phyloP scores from a whole-genome alignment of 2,113 vertebrate genomes.

The Pseudorhombus dupliciocellatus region DNA sequence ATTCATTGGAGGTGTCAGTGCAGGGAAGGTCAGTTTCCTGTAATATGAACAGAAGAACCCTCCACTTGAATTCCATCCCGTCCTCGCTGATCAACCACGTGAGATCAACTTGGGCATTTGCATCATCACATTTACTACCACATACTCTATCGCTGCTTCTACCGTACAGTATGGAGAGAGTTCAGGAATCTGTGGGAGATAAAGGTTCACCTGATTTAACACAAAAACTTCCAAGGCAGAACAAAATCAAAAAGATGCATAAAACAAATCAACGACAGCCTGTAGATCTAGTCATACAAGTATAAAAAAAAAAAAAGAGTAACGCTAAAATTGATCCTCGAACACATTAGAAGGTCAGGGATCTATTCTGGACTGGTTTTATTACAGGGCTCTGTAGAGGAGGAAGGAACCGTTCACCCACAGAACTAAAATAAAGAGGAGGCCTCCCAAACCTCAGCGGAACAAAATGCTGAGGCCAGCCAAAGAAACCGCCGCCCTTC shows the following conservation, averaged over 20 bases:
- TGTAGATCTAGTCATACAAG: not conserved
- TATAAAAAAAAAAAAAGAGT: slow-evolving; percentile 34
- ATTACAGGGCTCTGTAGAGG: slow-evolving; percentile 72
- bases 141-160: not conserved
- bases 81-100: slow-evolving; percentile 6
- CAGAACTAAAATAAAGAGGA: slow-evolving; percentile 68
- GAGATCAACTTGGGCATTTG: slow-evolving; percentile 23
- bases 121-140: not conserved
- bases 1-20: slow-evolving; percentile 34
- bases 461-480: slow-evolving; percentile 54
- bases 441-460: slow-evolving; percentile 66
- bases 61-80: not conserved
- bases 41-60: slow-evolving; percentile 18
- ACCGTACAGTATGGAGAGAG: slow-evolving; percentile 58
- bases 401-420: slow-evolving; percentile 63
- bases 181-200: slow-evolving; percentile 43
- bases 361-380: slow-evolving; percentile 71
- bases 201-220: slow-evolving; percentile 25
- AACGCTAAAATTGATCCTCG: slow-evolving; percentile 62
- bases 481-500: slow-evolving; percentile 37
- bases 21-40: slow-evolving; percentile 38
- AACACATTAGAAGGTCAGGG: slow-evolving; percentile 54
- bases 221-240: slow-evolving; percentile 19
- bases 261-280: slow-evolving; percentile 25
- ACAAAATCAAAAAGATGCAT: slow-evolving; percentile 34